A percentile compares a stretch with the other conserved stretches of the same genome.
phyloP scores from a whole-genome alignment of 2,113 vertebrate species.

The Notothenia rossii region DNA sequence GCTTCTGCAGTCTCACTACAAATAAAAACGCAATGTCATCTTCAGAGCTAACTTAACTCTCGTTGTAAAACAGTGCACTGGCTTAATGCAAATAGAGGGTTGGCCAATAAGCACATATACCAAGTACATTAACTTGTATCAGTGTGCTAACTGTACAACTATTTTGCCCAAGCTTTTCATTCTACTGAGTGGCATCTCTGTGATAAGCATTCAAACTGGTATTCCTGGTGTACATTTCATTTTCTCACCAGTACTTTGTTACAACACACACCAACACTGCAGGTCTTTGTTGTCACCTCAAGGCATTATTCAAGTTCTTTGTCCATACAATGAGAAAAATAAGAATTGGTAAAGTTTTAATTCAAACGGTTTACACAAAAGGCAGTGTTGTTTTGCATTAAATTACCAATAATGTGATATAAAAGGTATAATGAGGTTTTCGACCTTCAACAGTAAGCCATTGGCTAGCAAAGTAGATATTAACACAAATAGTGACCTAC shows the following conservation, averaged over 20 bases:
- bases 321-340: neutral
- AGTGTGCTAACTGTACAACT: neutral
- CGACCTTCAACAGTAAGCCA: neutral
- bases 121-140: neutral
- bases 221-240: neutral
- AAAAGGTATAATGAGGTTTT: neutral
- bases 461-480: constrained; percentile 5
- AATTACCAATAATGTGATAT: neutral
- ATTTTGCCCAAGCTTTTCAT: neutral
- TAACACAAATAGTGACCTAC: constrained; percentile 33
- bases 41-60: neutral
- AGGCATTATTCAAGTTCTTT: neutral
- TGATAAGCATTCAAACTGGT: constrained; percentile 6
- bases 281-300: constrained; percentile 12
- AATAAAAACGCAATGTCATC: neutral
- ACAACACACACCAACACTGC: neutral
- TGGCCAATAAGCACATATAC: neutral
- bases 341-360: neutral
- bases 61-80: no score
- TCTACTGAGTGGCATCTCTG: neutral
- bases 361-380: neutral
- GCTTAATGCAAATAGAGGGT: neutral
- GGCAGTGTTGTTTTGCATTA: neutral
- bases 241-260: neutral
- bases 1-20: no score